Conservation (phyloP, 2,888 invertebrate species). For the Erebia ligea region DNA sequence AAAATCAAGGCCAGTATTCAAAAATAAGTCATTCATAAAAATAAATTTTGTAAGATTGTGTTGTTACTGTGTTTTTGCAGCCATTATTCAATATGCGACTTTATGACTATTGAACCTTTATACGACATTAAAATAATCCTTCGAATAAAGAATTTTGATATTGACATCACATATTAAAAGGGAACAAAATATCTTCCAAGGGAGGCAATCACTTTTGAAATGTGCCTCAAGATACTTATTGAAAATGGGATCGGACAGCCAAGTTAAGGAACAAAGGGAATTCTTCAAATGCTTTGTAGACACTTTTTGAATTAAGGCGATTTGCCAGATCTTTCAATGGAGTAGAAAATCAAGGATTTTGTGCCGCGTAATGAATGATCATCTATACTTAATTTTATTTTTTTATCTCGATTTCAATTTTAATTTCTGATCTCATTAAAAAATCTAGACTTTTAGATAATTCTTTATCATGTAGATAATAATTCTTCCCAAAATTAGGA, state of each 20-base stretch:
- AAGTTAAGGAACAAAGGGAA: constrained; percentile 39
- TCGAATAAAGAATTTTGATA: constrained; percentile 12
- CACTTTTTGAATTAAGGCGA: constrained; percentile 39
- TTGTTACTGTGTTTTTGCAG: not conserved
- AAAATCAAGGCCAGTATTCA: too few relatives aligned
- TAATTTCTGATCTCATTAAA: not conserved
- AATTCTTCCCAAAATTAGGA: not conserved
- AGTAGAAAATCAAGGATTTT: constrained; percentile 27
- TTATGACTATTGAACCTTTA: constrained; percentile 8
- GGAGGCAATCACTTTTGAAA: constrained; percentile 21
- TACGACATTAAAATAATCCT: constrained; percentile 15
- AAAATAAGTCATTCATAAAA: too few relatives aligned
- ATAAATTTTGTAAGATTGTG: too few relatives aligned
- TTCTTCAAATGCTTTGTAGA: constrained; percentile 39
- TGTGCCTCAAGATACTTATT: constrained; percentile 24
- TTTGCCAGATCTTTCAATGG: constrained; percentile 40
- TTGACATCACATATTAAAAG: constrained; percentile 15
- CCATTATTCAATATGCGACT: constrained; percentile 11
- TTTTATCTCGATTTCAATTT: not conserved
- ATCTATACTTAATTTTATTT: constrained; percentile 18
- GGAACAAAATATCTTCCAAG: constrained; percentile 11
- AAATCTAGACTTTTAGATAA: not conserved
- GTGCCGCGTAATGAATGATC: constrained; percentile 25
- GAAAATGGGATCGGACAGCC: constrained; percentile 27
- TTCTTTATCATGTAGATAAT: not conserved